phyloP scores from a whole-genome alignment of 2,113 vertebrate species.

The Setophaga petechia region DNA sequence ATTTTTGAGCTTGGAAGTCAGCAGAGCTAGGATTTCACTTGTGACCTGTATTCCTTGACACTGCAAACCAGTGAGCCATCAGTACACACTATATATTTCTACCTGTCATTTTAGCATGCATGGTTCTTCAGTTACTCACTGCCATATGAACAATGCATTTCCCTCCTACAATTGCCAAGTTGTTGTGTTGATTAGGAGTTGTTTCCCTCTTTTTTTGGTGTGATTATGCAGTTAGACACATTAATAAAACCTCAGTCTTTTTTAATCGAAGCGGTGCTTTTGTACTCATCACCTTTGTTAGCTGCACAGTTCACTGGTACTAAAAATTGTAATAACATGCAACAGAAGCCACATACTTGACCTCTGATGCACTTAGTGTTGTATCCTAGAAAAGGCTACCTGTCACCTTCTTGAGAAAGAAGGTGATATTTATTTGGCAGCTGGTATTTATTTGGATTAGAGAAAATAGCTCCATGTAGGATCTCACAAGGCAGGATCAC shows the following conservation, averaged over 20 bases:
- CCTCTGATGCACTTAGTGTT: not conserved
- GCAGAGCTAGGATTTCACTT: not conserved
- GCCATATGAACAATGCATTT: not conserved
- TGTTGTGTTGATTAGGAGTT: not conserved
- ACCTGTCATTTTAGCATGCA: not conserved
- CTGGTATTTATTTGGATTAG: not conserved
- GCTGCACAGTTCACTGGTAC: accelerated
- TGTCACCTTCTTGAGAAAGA: not conserved
- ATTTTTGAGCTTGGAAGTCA: not conserved
- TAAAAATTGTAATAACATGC: not conserved
- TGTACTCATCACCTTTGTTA: not conserved
- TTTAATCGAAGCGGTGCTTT: not conserved
- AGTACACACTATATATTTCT: not conserved
- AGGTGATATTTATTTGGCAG: not conserved
- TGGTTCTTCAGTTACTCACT: not conserved
- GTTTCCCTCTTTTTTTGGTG: not conserved
- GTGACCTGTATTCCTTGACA: not conserved
- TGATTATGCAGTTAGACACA: not conserved
- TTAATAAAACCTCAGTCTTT: conserved; percentile 9
- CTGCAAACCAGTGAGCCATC: not conserved
- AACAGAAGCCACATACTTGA: not conserved
- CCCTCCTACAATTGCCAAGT: not conserved
- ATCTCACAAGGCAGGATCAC: not conserved
- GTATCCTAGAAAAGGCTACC: not conserved
- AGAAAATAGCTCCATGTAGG: not conserved